These are phyloP conservation scores for Trichosurus vulpecula DNA, from an alignment of 2,797 vertebrate species.

Conservation along the genomic window DNA sequence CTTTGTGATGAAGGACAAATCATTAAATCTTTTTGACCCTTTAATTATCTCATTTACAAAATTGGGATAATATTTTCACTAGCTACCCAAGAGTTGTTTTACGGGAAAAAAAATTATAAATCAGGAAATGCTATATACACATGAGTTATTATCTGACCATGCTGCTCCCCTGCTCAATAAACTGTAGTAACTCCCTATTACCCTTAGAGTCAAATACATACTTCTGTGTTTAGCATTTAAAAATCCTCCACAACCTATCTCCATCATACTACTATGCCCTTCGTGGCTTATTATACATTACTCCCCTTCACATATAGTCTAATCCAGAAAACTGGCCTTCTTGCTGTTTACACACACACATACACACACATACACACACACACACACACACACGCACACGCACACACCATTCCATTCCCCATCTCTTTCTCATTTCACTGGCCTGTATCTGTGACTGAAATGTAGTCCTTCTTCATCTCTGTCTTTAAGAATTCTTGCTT, in stretches of 20 bases:
- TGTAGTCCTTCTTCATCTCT: background rate
- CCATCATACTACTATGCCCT: background rate
- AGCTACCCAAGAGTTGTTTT: background rate
- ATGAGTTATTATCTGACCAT: background rate
- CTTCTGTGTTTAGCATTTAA: background rate
- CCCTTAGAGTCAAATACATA: background rate
- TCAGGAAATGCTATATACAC: background rate
- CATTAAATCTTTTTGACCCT: background rate
- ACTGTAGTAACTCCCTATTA: background rate
- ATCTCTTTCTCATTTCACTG: background rate
- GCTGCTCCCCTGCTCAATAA: background rate
- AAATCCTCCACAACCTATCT: background rate
- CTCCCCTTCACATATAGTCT: background rate
- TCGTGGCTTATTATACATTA: background rate
- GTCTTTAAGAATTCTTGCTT: background rate
- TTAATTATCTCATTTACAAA: background rate
- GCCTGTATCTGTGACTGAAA: background rate
- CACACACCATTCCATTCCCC: background rate
- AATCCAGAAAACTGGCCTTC: background rate
- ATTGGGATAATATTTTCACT: background rate
- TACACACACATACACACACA: too few species aligned
- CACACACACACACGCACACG: background rate
- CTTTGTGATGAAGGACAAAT: background rate
- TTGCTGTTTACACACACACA: background rate
- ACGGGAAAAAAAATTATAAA: background rate